A percentile compares a stretch with the other conserved stretches of the same genome.
Evolutionary conservation across 2,797 vertebrate species (phyloP).

Genomic region (Gallinago nigripennis): DNA sequence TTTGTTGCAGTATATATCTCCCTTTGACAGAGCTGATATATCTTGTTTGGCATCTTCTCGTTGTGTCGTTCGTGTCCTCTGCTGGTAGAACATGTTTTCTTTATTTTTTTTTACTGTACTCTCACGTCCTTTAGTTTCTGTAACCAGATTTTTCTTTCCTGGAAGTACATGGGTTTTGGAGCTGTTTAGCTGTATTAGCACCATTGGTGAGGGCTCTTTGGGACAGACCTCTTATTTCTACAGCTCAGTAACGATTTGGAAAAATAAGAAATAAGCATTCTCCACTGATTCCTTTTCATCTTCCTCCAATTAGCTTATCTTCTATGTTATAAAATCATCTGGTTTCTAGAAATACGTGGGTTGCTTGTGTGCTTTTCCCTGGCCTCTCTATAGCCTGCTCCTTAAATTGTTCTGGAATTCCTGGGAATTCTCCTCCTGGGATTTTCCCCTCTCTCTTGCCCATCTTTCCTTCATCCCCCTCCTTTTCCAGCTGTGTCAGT

Average conservation of each 20-base stretch:
- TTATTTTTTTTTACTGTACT: neutral
- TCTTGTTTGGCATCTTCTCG: constrained; percentile 12
- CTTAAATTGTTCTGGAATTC: neutral
- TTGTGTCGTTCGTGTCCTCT: neutral
- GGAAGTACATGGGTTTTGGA: neutral
- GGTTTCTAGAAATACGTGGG: neutral
- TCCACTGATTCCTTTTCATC: neutral
- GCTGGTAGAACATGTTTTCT: constrained; percentile 1
- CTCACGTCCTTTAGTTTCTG: neutral
- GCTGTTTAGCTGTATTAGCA: neutral
- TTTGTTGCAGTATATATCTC: neutral
- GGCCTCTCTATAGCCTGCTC: neutral
- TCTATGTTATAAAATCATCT: neutral
- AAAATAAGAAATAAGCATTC: constrained; percentile 14
- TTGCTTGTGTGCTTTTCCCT: neutral
- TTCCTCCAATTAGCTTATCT: neutral
- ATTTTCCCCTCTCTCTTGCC: neutral
- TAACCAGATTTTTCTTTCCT: neutral
- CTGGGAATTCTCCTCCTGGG: neutral
- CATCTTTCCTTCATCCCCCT: neutral
- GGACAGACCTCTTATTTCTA: neutral
- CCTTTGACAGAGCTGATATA: neutral
- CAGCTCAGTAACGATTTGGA: neutral
- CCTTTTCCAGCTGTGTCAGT: neutral
- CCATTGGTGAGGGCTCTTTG: neutral